Conservation (phyloP, 1,140 invertebrate species). For the Sarcophaga peregrina region DNA sequence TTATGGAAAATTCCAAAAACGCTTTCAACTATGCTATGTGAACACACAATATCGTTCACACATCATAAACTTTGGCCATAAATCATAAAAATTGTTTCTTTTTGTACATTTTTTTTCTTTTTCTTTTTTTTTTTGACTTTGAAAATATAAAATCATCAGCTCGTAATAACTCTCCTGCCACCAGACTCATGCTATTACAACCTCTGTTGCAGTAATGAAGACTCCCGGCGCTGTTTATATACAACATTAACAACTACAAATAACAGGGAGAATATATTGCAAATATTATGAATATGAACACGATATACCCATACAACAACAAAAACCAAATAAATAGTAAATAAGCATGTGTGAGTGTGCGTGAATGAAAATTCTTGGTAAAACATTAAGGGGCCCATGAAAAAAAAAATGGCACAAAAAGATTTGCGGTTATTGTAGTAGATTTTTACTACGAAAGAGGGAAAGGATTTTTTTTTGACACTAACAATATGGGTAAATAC, state of each 20-base stretch:
- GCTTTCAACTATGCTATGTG: not conserved
- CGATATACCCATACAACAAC: not conserved
- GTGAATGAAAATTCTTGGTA: too few relatives aligned
- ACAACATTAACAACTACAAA: too few relatives aligned
- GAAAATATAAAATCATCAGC: constrained; percentile 6
- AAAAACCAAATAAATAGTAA: not conserved
- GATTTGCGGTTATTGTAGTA: not conserved
- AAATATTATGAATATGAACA: constrained; percentile 5
- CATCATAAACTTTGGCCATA: constrained; percentile 16
- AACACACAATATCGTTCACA: not conserved
- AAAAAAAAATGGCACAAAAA: not conserved
- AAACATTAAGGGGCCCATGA: not conserved
- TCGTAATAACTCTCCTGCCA: too few relatives aligned
- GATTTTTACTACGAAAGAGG: not conserved
- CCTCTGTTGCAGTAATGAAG: too few relatives aligned
- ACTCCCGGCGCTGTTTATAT: too few relatives aligned
- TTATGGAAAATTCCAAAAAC: not conserved
- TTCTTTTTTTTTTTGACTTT: constrained; percentile 7
- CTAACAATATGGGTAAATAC: too few relatives aligned
- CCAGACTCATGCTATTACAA: too few relatives aligned
- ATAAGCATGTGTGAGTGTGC: not conserved
- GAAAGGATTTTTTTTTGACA: too few relatives aligned
- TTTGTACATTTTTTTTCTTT: too few relatives aligned
- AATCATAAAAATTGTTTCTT: constrained; percentile 1
- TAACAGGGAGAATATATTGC: not conserved